Conservation (phyloP, 2,113 vertebrate species). For the Sisor rabdophorus region DNA sequence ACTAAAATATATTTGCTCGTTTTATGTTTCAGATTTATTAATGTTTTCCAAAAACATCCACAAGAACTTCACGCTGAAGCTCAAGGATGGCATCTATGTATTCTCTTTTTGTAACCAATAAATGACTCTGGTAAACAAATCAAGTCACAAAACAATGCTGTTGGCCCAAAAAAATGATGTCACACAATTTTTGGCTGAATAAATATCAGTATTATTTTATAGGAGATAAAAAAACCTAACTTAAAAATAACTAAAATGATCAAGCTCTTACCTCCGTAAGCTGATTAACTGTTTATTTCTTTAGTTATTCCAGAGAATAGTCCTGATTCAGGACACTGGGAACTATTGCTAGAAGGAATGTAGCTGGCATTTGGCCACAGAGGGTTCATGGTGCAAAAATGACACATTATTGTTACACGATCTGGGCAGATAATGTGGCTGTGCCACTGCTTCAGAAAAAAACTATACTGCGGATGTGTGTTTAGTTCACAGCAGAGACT, state of each 20-base stretch:
- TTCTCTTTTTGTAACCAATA: neutral
- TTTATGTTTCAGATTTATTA: neutral
- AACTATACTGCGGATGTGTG: neutral
- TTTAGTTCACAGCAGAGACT: neutral
- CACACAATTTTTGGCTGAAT: constrained; percentile 10
- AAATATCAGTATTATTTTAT: neutral
- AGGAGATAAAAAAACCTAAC: constrained; percentile 14
- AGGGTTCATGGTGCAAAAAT: neutral
- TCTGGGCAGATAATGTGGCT: neutral
- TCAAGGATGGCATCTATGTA: neutral
- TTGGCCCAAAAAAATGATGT: neutral
- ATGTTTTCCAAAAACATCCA: neutral
- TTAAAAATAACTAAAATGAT: neutral
- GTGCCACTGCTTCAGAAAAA: neutral
- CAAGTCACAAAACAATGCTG: neutral
- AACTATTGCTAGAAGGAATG: neutral
- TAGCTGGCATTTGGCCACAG: neutral
- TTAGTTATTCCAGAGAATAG: constrained; percentile 37
- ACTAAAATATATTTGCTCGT: neutral
- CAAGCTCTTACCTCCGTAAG: constrained; percentile 34
- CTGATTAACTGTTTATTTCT: constrained; percentile 36
- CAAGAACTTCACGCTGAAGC: neutral
- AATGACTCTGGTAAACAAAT: neutral
- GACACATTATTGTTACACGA: neutral
- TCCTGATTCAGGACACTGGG: neutral